A percentile compares a stretch with the other conserved stretches of the same genome.
Evolutionary conservation across 2,113 vertebrate genomes (phyloP).

Genomic region (Apodemus sylvaticus): DNA sequence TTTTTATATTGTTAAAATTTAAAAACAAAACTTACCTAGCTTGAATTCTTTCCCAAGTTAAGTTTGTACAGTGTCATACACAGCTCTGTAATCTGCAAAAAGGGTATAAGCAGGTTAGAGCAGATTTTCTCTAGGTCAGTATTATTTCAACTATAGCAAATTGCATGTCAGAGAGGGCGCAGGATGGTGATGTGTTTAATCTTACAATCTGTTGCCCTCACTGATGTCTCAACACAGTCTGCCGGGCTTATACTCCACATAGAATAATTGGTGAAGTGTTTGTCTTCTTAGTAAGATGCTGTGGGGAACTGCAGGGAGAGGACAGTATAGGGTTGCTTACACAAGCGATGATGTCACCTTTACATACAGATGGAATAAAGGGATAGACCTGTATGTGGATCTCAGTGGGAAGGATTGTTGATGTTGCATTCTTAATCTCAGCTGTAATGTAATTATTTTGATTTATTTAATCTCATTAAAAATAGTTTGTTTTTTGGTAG

Average conservation of each 20-base stretch:
- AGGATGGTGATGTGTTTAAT: not conserved
- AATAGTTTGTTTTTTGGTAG: not conserved
- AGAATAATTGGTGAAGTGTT: not conserved
- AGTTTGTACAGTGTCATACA: not conserved
- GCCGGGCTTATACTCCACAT: not conserved
- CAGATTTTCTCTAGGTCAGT: not conserved
- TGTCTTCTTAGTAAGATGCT: not conserved
- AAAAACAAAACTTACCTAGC: not conserved
- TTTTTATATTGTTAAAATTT: slow-evolving; percentile 26
- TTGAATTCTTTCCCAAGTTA: not conserved
- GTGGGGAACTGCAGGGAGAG: not conserved
- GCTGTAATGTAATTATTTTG: slow-evolving; percentile 1
- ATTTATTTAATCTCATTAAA: slow-evolving; percentile 37
- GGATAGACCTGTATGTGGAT: not conserved
- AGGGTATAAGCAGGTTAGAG: not conserved
- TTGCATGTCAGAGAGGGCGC: not conserved
- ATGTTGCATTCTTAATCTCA: not conserved
- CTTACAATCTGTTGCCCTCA: not conserved
- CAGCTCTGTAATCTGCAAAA: not conserved
- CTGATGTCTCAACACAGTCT: not conserved
- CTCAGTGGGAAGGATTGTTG: not conserved
- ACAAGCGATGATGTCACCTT: not conserved
- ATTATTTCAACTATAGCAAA: not conserved
- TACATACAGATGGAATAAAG: not conserved
- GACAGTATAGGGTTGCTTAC: not conserved